A percentile compares a stretch with the other conserved stretches of the same genome.
Conservation (phyloP, 2,113 vertebrate genomes). For the Chloropsis cyanopogon region DNA sequence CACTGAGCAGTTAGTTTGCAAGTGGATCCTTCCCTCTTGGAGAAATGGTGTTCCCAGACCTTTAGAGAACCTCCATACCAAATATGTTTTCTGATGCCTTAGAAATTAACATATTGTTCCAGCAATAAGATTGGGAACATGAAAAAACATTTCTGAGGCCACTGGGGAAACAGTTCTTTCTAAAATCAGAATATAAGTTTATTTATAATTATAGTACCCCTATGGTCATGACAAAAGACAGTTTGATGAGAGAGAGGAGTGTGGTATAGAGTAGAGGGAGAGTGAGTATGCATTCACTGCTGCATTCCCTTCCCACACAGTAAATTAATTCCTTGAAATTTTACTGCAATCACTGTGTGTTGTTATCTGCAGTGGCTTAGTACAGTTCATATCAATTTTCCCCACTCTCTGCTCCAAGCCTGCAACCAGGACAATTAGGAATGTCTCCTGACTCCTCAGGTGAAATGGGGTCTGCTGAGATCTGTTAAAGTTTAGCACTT, state of each 20-base stretch:
- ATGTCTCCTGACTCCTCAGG: neutral
- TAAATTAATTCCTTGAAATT: neutral
- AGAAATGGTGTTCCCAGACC: neutral
- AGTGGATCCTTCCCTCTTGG: neutral
- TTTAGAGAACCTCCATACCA: neutral
- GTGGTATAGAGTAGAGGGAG: no score
- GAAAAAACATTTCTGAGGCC: neutral
- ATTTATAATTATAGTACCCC: neutral
- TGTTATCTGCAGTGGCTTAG: neutral
- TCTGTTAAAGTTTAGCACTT: neutral
- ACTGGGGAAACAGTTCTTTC: neutral
- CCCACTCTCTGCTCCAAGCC: neutral
- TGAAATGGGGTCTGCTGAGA: neutral
- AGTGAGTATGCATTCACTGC: neutral
- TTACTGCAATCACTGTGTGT: neutral
- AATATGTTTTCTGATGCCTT: neutral
- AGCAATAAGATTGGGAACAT: neutral
- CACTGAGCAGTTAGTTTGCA: neutral
- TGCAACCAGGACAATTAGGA: neutral
- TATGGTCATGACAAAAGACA: neutral
- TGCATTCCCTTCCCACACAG: neutral
- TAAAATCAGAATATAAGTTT: neutral
- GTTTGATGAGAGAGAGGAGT: neutral
- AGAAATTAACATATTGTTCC: neutral
- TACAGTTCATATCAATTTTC: neutral